Evolutionary conservation across 2,113 vertebrate species (phyloP), one percentile per base, ranked within the genome.

Genomic region (Tor tambroides): DNA sequence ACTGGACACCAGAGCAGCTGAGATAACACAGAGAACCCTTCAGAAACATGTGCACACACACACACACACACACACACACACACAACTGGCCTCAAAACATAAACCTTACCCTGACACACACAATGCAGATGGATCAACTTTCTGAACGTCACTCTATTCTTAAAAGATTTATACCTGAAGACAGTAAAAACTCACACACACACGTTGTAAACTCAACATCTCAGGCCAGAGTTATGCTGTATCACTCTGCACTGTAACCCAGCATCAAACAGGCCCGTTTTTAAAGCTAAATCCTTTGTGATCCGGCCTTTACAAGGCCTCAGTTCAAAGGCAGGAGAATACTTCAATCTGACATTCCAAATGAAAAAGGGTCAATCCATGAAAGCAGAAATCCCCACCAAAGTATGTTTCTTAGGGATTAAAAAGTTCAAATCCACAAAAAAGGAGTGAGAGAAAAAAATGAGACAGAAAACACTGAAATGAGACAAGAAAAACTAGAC

Each of bases 1-100:
- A 61, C 80, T 87, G 21, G 81, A 83, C 80, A 75, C 30, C 74
- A 81, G 41, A 71, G 51, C 88, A 87, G 85, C 80, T 87, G 82
- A 89, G 67, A 87, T 61, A 87, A 87, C 81, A 79, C 26, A 5
- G 54, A 65, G 38, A 76, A 79, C 54, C 49, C 32, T 54, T 65
- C 43, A 26, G 15, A 69, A 69, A 46, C 8, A 17, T 28, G 61
- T 63, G 59, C 4, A 15, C 38, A 15, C 74, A 75, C 41, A 41
- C 8, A 41, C 41, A 9, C 74, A 75, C 41, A 41, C 8, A 41
- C 41, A 9, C 35, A 15, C 49, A 32, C 51, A 23, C 78, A 61
- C 30, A 56, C 30, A 23, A 30, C 49, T 79, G 17, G 51, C 30
- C 85, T 75, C 75, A 86, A 76, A 86, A 61, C 74, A 84, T 28